Evolutionary conservation across 1,140 invertebrate species (phyloP), one percentile per base, ranked within the genome.

Genomic region (Drosophila guanche): DNA sequence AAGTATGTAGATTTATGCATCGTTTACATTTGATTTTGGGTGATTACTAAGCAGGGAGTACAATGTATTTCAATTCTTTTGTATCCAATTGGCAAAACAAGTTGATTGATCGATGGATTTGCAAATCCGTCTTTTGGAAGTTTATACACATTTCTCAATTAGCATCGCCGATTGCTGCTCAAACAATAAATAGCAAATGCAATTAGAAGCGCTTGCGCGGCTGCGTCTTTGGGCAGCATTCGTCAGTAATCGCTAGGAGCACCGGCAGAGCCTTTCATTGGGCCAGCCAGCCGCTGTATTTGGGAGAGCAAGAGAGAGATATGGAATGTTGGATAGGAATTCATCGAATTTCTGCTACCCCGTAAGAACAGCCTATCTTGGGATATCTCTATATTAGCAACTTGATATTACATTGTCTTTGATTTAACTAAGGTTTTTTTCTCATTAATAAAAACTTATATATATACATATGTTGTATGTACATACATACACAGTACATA

Each of bases 241-340:
- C 22, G 43, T 78, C 68, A 68, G 62, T 69, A 78, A 77, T 55
- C 68, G 41, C 3, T 4, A 50, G n/a, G 48, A 55, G 54, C 25
- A 14, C 5, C 60, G 42, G 58, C 52, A 78, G 78, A 74, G 79
- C 55, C 78, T 74, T 62, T 59, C 68, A 58, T 45, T 63, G 41
- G 48, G 25, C 10, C 14, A 52, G 23, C 10, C 25, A 29, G 46
- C n/a, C n/a, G 6, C 16, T 7, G 14, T 1, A 6, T 7, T 12
- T 1, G 6, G 14, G 20, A 29, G 10, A 29, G 29, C 20, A 41
- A 20, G 20, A 5, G 42, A 60, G 42, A 33, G 6, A 22, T 20
- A 25, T 23, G 25, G 8, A 23, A 16, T 7, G 37, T 10, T 8
- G 25, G 29, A 63, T 41, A 47, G 61, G 23, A 50, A 63, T 42